Evolutionary conservation across 2,888 invertebrate genomes (phyloP).

Genomic region (Drosophila prostipennis): DNA sequence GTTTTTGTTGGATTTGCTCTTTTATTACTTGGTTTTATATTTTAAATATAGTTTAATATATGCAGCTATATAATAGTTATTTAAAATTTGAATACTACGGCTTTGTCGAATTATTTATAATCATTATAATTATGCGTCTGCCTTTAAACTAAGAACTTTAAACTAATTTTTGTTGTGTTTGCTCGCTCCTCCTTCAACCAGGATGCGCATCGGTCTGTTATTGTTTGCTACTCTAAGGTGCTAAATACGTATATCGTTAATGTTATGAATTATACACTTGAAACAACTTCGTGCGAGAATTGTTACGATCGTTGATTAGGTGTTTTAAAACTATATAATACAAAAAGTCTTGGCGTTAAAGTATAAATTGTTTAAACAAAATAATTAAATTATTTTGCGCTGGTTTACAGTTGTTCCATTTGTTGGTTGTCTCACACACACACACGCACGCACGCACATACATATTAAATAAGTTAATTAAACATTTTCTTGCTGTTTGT

Average conservation of each 20-base stretch:
- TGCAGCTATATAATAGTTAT: slow-evolving; percentile 73
- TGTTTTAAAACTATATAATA: slow-evolving; percentile 66
- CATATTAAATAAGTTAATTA: slow-evolving; percentile 55
- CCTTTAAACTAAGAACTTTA: slow-evolving; percentile 66
- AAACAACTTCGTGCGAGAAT: slow-evolving; percentile 61
- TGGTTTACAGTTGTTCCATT: slow-evolving; percentile 63
- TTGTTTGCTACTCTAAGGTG: slow-evolving; percentile 70
- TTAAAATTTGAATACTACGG: slow-evolving; percentile 73
- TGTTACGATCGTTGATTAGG: slow-evolving; percentile 42
- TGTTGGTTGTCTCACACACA: slow-evolving; percentile 32
- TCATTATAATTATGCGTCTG: slow-evolving; percentile 54
- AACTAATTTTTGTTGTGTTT: slow-evolving; percentile 57
- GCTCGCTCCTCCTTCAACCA: slow-evolving; percentile 26
- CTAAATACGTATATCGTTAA: slow-evolving; percentile 66
- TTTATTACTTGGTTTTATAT: slow-evolving; percentile 58
- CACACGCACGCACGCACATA: slow-evolving; percentile 41
- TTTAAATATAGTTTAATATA: slow-evolving; percentile 74
- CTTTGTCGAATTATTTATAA: slow-evolving; percentile 52
- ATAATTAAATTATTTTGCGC: slow-evolving; percentile 82
- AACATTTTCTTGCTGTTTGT: slow-evolving; percentile 55
- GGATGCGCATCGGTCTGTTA: slow-evolving; percentile 28
- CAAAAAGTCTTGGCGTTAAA: slow-evolving; percentile 74
- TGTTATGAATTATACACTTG: slow-evolving; percentile 57
- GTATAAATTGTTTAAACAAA: slow-evolving; percentile 69
- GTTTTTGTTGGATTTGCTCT: slow-evolving; percentile 53